Evolutionary conservation across 92 coral and sea anemone genomes (phyloP), one percentile per base, ranked within the genome.

Genomic region (Parazoanthus darwini): DNA sequence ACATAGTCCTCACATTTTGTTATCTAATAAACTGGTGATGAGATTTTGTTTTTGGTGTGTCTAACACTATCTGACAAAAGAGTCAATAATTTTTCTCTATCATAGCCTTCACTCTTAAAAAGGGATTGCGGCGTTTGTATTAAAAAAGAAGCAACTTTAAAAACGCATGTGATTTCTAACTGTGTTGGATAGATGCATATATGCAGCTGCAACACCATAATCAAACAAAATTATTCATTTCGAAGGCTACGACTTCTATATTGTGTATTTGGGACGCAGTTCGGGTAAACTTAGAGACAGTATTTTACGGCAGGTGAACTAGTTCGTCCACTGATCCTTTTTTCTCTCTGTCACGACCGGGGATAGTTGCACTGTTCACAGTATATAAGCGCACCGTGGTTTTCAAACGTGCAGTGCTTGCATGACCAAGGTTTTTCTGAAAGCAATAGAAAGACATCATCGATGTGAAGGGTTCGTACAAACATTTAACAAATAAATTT

Each of bases 351-450:
- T 84, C 78, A 84, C 75, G 78, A 84, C 8, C 96, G 85, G 87
- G 94, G 92, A 80, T 72, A 66, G 25, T 92, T 94, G 77, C 98
- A 95, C 68, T 88, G 88, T 77, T 95, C 98, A 78, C 98, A 95
- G 81, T 77, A 65, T 36, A 92, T 91, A 68, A 95, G 80, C 6
- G 98, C 98, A 8, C 93, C 96, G 80, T 95, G 98, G 90, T 95
- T 95, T 76, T 85, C 93, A 71, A 93, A 89, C 11, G 98, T 95
- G 82, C 98, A 95, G n/a, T 82, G 91, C 77, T 82, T 16, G 77
- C 98, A 95, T 6, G 89, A 85, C 98, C 98, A 95, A 0, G 94
- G 91, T 80, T 86, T 63, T 75, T 93, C 93, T 92, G 91, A 89
- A 92, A 82, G 46, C 18, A 78, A 66, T 18, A 51, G 42, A 91